Conservation (phyloP, 1,140 invertebrate genomes). For the Cotesia typhae region DNA sequence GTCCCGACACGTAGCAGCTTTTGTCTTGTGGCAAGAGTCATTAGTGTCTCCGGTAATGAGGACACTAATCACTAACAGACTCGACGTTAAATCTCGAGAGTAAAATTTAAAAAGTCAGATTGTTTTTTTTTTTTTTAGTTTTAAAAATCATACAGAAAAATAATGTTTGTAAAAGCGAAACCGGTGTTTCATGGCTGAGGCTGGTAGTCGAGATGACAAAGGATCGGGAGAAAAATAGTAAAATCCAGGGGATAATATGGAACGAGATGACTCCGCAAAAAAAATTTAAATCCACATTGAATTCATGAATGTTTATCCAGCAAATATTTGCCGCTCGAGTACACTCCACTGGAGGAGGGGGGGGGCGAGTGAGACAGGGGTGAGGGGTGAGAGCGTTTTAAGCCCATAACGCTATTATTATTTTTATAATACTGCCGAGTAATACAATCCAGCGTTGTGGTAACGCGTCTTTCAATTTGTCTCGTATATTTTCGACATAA, state of each 20-base stretch:
- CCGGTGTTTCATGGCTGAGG: no score
- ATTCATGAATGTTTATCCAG: conserved; percentile 28
- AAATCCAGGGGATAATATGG: background rate
- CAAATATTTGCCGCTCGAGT: conserved; percentile 35
- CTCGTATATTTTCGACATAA: background rate
- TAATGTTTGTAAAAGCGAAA: no score
- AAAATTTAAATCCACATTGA: conserved; percentile 26
- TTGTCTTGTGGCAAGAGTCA: conserved; percentile 58
- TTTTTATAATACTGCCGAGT: background rate
- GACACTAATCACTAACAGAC: conserved; percentile 59
- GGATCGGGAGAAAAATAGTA: no score
- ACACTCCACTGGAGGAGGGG: background rate
- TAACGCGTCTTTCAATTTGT: background rate
- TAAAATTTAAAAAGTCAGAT: no score
- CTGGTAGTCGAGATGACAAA: no score
- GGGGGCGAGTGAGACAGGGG: background rate
- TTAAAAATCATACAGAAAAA: no score
- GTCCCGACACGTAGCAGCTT: conserved; percentile 46
- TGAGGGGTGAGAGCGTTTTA: background rate
- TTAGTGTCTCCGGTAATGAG: conserved; percentile 60
- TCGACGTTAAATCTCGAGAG: conserved; percentile 34
- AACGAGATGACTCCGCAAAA: conserved; percentile 24
- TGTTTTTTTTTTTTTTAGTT: no score
- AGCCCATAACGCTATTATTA: background rate
- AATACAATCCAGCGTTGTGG: no score